Base-by-base conservation (phyloP, 2,888 invertebrate genomes). In the Brachypalpus laphriformis region DNA sequence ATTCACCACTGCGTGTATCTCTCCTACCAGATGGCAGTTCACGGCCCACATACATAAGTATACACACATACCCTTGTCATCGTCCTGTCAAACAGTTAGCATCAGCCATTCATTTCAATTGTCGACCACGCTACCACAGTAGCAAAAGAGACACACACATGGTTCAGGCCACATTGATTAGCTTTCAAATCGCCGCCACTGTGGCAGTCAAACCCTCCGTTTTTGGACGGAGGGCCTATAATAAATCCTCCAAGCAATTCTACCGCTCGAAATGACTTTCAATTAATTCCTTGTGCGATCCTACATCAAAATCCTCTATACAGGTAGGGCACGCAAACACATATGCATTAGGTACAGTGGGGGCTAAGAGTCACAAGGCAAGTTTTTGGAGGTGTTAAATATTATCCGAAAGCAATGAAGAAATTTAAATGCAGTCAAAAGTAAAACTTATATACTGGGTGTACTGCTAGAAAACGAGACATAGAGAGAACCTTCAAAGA, bases 41-140 rank as follows among this genome's bases (percentile, higher is more conserved):
- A 31, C 8, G 8, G 7, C 2, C 31, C 6, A 31, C 31, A 5
- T 8, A 25, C 25, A 25, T 31, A 2, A 1, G 8, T 7, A 59
- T 31, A 61, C n/a, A 45, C 37, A 49, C 40, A 45, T 18, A 47
- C 61, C 70, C 54, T 70, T 66, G 42, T 51, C 66, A 66, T 71
- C 72, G 34, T 59, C 31, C 72, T 59, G 59, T 59, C 72, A 42
- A 66, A 42, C 45, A 72, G 49, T 72, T 57, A 72, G 66, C 66
- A 72, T 66, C 51, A 9, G 40, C 49, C 66, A 80, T 72, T 34
- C 49, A 72, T 80, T 80, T 80, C 66, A 80, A 54, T 54, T 78
- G 56, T 63, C 70, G 45, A 61, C 61, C 45, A 18, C 14, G 3
- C 65, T 9, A 22, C 20, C 49, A 2, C 20, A 25, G 7, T 11